Evolutionary conservation across 1,140 invertebrate species (phyloP), one percentile per base, ranked within the genome.

Genomic region (Penaeus vannamei): DNA sequence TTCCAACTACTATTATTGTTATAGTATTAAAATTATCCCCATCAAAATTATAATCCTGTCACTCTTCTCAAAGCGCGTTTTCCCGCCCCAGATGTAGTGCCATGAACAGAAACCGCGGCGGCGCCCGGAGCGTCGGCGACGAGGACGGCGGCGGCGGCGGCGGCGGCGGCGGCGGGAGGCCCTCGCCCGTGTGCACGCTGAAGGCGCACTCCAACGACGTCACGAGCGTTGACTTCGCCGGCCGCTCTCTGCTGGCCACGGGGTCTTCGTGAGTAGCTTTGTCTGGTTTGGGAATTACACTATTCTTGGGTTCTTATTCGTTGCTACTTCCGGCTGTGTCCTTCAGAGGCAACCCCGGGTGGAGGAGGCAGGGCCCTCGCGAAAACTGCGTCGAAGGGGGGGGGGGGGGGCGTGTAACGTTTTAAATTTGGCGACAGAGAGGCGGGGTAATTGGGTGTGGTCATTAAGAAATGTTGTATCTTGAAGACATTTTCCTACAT

Each of bases 141-240:
- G 89, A 83, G 36, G 72, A 32, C 7, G 81, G 80, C 61, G 72
- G 10, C 20, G 36, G 36, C 26, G 85, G 19, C 14, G 77, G 69
- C 10, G 89, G 69, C 29, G 66, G 23, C 3, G 81, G 80, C 61
- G 72, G 19, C 22, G 53, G 23, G 22, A 80, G 46, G 23, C 62
- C 82, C 10, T 59, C 64, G 26, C 89, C 89, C 2, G 69, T 84
- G 2, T 86, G 79, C 72, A 94, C 92, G 42, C 91, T 96, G 2
- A 92, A 93, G 42, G 92, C 92, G 29, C 95, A 96, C 91, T 93
- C 93, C 1, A 95, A 94, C 91, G 96, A 96, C 93, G 94, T 96
- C 42, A 96, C 95, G 64, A 93, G 93, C 85, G 94, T 95, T 66
- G 95, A 95, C 92, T 95, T 95, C 92, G 94, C 94, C 22, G 93